Evolutionary conservation across 2,888 invertebrate genomes (phyloP).

Genomic region (Mayetiola destructor): DNA sequence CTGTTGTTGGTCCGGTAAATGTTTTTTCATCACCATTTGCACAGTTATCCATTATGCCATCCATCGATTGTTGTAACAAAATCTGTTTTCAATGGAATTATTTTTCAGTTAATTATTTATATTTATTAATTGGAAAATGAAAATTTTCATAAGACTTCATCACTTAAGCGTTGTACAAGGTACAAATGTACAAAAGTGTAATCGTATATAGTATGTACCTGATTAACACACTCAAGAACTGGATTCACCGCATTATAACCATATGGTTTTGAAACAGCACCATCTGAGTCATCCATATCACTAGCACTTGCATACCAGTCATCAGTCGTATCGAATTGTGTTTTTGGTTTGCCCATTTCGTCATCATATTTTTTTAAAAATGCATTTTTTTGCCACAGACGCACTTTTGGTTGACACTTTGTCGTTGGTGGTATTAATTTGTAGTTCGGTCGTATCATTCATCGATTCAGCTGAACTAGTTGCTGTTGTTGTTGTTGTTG

Average conservation of each 20-base stretch:
- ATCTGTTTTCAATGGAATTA: no score
- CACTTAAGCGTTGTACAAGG: no score
- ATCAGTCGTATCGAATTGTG: conserved; percentile 36
- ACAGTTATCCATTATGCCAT: conserved; percentile 30
- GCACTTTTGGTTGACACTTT: not conserved
- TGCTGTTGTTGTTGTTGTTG: not conserved
- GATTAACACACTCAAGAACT: conserved; percentile 73
- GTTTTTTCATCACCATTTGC: not conserved
- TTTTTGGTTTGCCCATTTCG: not conserved
- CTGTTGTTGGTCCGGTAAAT: no score
- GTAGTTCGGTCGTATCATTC: not conserved
- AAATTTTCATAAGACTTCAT: not conserved
- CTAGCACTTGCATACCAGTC: conserved; percentile 71
- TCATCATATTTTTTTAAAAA: not conserved
- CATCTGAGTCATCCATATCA: conserved; percentile 50
- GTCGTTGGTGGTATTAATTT: not conserved
- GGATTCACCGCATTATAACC: conserved; percentile 57
- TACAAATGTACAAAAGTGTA: not conserved
- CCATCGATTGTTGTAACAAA: conserved; percentile 55
- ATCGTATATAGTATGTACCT: conserved; percentile 18
- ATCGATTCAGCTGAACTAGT: conserved; percentile 19
- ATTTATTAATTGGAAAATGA: not conserved
- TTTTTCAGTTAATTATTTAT: no score
- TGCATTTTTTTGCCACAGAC: not conserved
- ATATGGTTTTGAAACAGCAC: conserved; percentile 26